Evolutionary conservation across 2,797 vertebrate genomes (phyloP), one percentile per base, ranked within the genome.

Genomic region (Falco rusticolus): DNA sequence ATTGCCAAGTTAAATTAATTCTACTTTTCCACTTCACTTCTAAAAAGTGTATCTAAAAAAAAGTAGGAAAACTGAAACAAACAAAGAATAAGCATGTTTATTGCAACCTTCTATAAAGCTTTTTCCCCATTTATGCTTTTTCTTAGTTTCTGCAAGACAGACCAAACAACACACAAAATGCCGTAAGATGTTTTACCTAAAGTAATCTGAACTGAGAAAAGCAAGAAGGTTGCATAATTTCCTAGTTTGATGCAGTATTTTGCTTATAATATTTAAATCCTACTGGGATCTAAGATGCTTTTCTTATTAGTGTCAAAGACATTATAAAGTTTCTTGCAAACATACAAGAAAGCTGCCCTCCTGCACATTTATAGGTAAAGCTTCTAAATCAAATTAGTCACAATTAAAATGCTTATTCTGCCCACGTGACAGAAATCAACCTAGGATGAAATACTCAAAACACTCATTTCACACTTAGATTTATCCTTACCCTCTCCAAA

Each of bases 321-420:
- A 51, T 68, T 77, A 34, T 82, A 60, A 84, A 60, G n/a, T 78
- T 94, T 84, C 87, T 86, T 92, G 56, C 75, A 81, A 81, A 33
- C 20, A 22, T 26, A 61, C 33, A 94, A 95, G 80, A 84, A 92
- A 90, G 45, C 56, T 79, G 29, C 68, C 72, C 61, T 63, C 48
- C 60, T 89, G 77, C 16, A 25, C 47, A 24, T 18, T n/a, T 84
- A 26, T 3, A 60, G 4, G 39, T 63, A 76, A 72, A 91, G n/a
- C 34, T 90, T 88, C 45, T 63, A 21, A 47, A 78, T 47, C 1
- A 16, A 70, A 31, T 63, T n/a, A 88, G 92, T 85, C 90, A 96
- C 82, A 96, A 97, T 92, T 88, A 97, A 97, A 97, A 97, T 94
- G 87, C 87, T 97, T 95, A 94, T 97, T 97, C 97, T 97, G 90